Base-by-base conservation (phyloP, 1,140 invertebrate species). In the Scaptomyza graminum region DNA sequence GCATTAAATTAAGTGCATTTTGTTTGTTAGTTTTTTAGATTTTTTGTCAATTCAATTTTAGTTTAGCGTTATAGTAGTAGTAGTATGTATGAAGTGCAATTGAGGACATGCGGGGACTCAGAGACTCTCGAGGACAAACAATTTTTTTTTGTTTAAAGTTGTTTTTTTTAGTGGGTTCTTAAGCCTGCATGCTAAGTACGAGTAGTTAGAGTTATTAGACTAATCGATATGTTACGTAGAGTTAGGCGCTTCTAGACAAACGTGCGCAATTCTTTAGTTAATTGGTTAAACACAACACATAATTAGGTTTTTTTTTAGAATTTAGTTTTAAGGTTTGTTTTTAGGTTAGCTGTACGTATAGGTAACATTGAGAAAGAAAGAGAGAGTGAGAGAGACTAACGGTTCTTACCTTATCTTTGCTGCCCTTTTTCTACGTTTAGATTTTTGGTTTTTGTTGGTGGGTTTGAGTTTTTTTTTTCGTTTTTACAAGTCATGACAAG, bases 321-420 rank as follows among this genome's bases (percentile, higher is more conserved):
- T 41, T 22, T 31, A 9, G 7, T 44, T 70, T 65, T 39, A 0
- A 12, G 37, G 37, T 41, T 22, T 28, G 5, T 18, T 44, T 70
- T 61, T 74, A 56, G 67, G 39, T 74, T 71, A 65, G 44, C 57
- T 63, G 61, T 62, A 68, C 55, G 60, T 60, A 34, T 72, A 61
- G 51, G 39, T 67, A 59, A 66, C 39, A 66, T 50, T 69, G 44
- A 67, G 63, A 76, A 50, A 44, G 50, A 52, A 2, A 37, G 37
- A 39, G 34, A 41, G 37, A n/a, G 37, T n/a, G 37, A 37, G 46
- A 65, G 62, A 74, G 73, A 43, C 82, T 71, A 67, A 76, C 74
- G 52, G 59, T 79, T 88, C 94, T 94, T 95, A 95, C 95, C 95
- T 96, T 96, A 92, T 96, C 95, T 92, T 95, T 93, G 93, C 95